Evolutionary conservation across 1,140 invertebrate genomes (phyloP), one percentile per base, ranked within the genome.

Genomic region (Anoplolepis gracilipes): DNA sequence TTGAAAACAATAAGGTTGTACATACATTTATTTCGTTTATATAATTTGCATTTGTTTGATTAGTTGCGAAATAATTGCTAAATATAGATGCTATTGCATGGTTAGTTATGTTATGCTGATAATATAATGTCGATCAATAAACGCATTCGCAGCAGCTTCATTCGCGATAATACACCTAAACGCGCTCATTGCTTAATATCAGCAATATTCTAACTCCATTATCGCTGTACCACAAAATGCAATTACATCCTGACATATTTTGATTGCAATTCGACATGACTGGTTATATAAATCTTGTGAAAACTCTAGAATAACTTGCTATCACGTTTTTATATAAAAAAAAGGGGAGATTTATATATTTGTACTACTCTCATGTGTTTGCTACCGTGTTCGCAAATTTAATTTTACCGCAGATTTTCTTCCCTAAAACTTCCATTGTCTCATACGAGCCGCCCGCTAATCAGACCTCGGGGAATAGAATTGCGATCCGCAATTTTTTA

Each of bases 161-260:
- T 57, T 79, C n/a, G 64, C 36, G 78, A 72, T 72, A 72, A 82
- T 82, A 82, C 49, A 81, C 16, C 33, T 70, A 81, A 81, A 81
- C 25, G 78, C 78, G 42, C 78, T 82, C 36, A 42, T 73, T 73
- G 78, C 78, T 73, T 72, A 42, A 82, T 72, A 82, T 72, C 65
- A 72, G 53, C 78, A 42, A 72, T 78, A 78, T 73, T 82, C 78
- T 59, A 82, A 72, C 78, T 82, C 65, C 65, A 82, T 82, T 82
- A 82, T 73, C 53, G 39, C 36, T 49, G 53, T 33, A 59, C 67
- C 67, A 30, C 78, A 33, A 82, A 82, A 82, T 59, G 67, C 78
- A 82, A 59, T 82, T 46, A 36, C 65, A 30, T 4, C 25, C 36
- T 30, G 78, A 81, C 11, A 55, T 57, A 59, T 42, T 69, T 36